These are phyloP conservation scores for Brachionus calyciflorus DNA, from an alignment of 1,140 invertebrate species.

Conservation along the genomic window DNA sequence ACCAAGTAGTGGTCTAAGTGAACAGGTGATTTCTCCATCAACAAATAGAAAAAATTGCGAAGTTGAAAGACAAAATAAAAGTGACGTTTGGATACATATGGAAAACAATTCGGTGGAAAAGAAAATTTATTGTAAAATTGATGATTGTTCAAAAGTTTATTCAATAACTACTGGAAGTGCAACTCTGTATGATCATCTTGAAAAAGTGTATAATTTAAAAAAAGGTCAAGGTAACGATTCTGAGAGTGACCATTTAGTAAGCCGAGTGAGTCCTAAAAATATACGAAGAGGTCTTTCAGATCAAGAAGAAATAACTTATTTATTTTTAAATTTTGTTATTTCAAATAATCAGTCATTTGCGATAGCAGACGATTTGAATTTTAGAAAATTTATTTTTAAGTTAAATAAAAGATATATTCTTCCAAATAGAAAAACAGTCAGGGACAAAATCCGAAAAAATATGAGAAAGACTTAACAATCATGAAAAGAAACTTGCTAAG, in stretches of 20 bases:
- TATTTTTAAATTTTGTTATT: constrained; percentile 4
- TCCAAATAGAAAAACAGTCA: not conserved
- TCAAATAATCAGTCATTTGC: constrained; percentile 11
- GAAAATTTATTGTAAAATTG: not conserved
- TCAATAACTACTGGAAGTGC: not conserved
- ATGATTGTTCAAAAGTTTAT: not conserved
- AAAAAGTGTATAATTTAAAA: not conserved
- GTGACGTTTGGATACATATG: not conserved
- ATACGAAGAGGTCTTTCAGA: not conserved
- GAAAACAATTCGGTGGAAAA: not conserved
- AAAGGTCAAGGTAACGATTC: too few species aligned
- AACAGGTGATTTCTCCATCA: not conserved
- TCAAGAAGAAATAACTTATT: not conserved
- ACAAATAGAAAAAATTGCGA: not conserved
- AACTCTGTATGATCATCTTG: not conserved
- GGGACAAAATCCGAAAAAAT: not conserved
- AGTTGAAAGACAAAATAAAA: not conserved
- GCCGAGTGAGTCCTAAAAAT: constrained; percentile 2
- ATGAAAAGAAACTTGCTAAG: constrained; percentile 6
- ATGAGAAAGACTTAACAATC: not conserved
- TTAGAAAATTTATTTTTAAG: constrained; percentile 28
- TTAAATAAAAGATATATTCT: constrained; percentile 12
- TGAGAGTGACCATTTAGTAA: not conserved
- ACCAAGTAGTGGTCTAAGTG: too few species aligned
- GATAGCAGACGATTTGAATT: constrained; percentile 13